A percentile compares a stretch with the other conserved stretches of the same genome.
Conservation (phyloP, 2,797 vertebrate species). For the Mus minutoides region DNA sequence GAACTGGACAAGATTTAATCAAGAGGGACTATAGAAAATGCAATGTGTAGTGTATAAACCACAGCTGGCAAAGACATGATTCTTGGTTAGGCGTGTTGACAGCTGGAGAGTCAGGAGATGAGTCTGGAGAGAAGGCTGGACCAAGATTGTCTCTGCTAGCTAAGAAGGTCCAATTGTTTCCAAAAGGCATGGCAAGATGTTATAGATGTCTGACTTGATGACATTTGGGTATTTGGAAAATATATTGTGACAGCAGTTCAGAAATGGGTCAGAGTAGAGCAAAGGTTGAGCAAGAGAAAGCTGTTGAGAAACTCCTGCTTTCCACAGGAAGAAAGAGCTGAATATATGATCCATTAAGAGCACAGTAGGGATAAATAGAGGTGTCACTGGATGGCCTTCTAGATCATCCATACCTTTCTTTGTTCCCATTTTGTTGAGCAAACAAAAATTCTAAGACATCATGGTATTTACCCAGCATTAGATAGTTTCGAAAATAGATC, state of each 20-base stretch:
- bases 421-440: constrained; percentile 9
- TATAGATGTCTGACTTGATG: constrained; percentile 58
- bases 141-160: not conserved
- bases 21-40: not conserved
- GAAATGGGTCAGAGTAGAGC: constrained; percentile 12
- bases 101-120: constrained; percentile 56
- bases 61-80: not conserved
- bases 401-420: not conserved
- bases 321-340: not conserved
- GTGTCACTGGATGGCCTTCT: not conserved
- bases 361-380: not conserved
- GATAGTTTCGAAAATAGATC: constrained; percentile 38
- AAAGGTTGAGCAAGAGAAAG: not conserved
- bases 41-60: not conserved
- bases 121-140: constrained; percentile 6
- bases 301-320: not conserved
- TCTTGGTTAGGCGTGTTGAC: constrained; percentile 48
- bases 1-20: constrained; percentile 9
- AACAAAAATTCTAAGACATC: not conserved
- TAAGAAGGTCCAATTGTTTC: constrained; percentile 31
- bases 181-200: constrained; percentile 15
- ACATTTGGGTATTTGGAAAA: constrained; percentile 56
- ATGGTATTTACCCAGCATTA: not conserved
- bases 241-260: not conserved
- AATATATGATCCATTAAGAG: not conserved